phyloP scores from a whole-genome alignment of 2,113 vertebrate genomes.

The Vidua chalybeata region DNA sequence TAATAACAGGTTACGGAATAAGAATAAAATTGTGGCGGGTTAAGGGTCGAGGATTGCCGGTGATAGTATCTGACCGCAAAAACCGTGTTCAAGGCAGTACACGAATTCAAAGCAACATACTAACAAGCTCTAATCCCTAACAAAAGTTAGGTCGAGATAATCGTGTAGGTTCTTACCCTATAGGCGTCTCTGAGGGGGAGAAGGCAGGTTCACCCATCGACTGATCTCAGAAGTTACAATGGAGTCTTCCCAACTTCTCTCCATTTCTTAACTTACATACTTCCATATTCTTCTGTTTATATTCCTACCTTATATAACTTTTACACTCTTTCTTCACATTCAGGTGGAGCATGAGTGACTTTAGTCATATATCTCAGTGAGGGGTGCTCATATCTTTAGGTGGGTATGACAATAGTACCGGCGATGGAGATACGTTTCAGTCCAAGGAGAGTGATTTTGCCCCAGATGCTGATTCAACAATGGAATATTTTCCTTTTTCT shows the following conservation, averaged over 20 bases:
- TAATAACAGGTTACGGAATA: not conserved
- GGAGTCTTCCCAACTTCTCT: not conserved
- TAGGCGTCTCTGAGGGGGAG: no score
- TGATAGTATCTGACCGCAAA: not conserved
- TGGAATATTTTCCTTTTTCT: not conserved
- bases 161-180: no score
- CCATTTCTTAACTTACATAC: not conserved
- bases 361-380: not conserved
- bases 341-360: not conserved
- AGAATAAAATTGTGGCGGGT: not conserved
- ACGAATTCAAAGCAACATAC: not conserved
- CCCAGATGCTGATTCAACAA: not conserved
- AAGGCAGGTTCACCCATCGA: no score
- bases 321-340: not conserved
- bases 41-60: not conserved
- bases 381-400: not conserved
- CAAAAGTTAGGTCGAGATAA: not conserved
- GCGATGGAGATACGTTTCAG: fast-evolving
- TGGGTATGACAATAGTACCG: no score
- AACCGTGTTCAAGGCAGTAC: not conserved
- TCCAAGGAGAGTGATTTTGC: not conserved
- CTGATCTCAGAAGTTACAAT: not conserved
- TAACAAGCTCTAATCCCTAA: not conserved
- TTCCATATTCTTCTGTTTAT: not conserved
- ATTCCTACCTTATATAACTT: not conserved